phyloP scores from a whole-genome alignment of 2,888 invertebrate species.

The Drosophila aldrichi region DNA sequence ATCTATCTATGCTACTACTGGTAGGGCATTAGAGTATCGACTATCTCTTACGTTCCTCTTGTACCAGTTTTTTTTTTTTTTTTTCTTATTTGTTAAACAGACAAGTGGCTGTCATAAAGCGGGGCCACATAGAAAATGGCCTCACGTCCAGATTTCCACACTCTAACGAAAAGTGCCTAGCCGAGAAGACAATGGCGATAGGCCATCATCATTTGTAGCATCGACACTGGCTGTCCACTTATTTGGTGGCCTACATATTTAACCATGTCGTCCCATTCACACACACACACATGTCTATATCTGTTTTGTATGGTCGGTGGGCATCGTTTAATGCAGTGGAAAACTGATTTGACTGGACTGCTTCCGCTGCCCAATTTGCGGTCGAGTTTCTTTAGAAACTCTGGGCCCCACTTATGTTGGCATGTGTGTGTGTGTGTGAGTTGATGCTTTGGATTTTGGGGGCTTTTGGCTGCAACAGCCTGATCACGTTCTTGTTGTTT shows the following conservation, averaged over 20 bases:
- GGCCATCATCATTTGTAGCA: conserved; percentile 66
- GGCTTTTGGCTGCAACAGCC: conserved; percentile 9
- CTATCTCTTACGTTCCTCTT: not conserved
- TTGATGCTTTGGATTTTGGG: conserved; percentile 1
- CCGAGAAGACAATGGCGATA: conserved; percentile 70
- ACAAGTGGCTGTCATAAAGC: conserved; percentile 62
- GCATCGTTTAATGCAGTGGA: conserved; percentile 76
- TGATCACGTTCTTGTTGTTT: conserved; percentile 37
- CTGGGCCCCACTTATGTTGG: conserved; percentile 29
- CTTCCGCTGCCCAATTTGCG: conserved; percentile 65
- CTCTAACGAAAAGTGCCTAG: conserved; percentile 33
- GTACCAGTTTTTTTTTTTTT: conserved; percentile 26
- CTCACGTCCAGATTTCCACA: conserved; percentile 67
- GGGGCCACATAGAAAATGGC: conserved; percentile 56
- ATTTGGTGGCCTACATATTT: conserved; percentile 56
- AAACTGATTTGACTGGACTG: conserved; percentile 74
- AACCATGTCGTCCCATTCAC: conserved; percentile 49
- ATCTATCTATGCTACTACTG: no score
- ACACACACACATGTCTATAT: conserved; percentile 1
- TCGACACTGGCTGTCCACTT: conserved; percentile 46
- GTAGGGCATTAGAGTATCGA: conserved; percentile 12
- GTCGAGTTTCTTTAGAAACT: conserved; percentile 59
- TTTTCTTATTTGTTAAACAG: conserved; percentile 41
- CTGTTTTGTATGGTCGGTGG: conserved; percentile 38
- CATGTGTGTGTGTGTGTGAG: conserved; percentile 3